Conservation (phyloP, 2,797 vertebrate genomes). For the Tadarida brasiliensis region DNA sequence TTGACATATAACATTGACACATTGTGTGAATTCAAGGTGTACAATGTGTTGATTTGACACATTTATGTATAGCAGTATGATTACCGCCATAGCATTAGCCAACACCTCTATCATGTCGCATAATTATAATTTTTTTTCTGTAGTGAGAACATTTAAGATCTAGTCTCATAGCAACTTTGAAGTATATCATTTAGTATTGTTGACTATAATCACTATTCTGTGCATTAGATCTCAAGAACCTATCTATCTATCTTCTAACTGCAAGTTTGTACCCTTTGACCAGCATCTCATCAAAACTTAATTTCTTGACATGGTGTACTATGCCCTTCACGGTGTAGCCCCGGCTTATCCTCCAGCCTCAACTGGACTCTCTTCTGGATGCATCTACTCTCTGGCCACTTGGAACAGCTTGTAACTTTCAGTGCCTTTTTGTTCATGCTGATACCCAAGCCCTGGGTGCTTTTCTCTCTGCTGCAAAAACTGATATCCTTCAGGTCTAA, state of each 20-base stretch:
- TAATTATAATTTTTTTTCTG: conserved; percentile 35
- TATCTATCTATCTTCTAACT: not conserved
- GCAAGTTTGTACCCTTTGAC: conserved; percentile 4
- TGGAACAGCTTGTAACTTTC: not conserved
- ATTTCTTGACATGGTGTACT: not conserved
- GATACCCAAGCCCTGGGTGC: not conserved
- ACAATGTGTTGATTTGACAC: not conserved
- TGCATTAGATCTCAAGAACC: not conserved
- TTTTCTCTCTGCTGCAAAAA: not conserved
- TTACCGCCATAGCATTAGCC: not conserved
- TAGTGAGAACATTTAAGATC: conserved; percentile 17
- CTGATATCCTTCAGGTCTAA: not conserved
- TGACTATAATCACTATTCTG: not conserved
- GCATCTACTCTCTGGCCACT: not conserved
- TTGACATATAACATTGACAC: not conserved
- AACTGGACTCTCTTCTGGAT: not conserved
- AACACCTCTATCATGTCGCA: not conserved
- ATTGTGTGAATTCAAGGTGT: not conserved
- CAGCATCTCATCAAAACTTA: not conserved
- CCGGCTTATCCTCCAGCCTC: not conserved
- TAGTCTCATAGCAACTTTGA: not conserved
- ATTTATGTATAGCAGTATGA: not conserved
- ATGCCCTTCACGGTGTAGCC: not conserved
- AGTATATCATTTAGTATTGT: not conserved
- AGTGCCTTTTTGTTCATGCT: not conserved